Base-by-base conservation (phyloP, 2,113 vertebrate species). In the Colinus virginianus region DNA sequence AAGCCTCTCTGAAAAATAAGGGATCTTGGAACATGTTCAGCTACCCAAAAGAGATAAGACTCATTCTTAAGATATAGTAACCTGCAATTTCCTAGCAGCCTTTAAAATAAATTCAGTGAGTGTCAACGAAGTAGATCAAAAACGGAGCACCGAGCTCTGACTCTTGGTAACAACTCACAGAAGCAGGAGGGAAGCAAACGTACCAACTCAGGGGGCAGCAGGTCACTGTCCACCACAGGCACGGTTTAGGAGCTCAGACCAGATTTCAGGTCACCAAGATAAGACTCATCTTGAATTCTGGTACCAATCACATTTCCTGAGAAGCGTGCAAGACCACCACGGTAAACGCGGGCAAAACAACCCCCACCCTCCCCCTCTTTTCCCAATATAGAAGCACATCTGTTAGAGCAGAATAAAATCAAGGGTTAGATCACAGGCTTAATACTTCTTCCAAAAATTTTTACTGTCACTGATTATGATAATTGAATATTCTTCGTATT, bases 401-500 rank as follows among this genome's bases (percentile, higher is more conserved):
- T 90, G 46, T 32, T 53, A 45, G 43, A 78, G 11, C 7, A 83
- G 30, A 77, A 71, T 32, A 42, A 87, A 87, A 80, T 55, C 70
- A 75, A 89, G 55, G 13, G 80, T 91, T 88, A 90, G 82, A 91
- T 56, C 72, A 76, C 36, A 61, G 43, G 69, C 56, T 92, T 86
- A 85, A 91, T 85, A 88, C 26, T 85, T 82, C 78, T 88, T 93
- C 84, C 89, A 90, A 92, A 90, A 71, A 51, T 75, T 91, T 92
- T 56, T 91, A 75, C 72, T 80, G 72, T 71, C 69, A 19, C 71
- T 74, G 82, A 90, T 94, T 86, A 94, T 0, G 1, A 87, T 85
- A 95, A 94, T 4, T 94, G 71, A 92, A 94, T 91, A 94, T 93
- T 84, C 66, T 91, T 91, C 56, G 45, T 88, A 83, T 75, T 90